phyloP scores from a whole-genome alignment of 2,113 vertebrate species.

The Neomonachus schauinslandi region DNA sequence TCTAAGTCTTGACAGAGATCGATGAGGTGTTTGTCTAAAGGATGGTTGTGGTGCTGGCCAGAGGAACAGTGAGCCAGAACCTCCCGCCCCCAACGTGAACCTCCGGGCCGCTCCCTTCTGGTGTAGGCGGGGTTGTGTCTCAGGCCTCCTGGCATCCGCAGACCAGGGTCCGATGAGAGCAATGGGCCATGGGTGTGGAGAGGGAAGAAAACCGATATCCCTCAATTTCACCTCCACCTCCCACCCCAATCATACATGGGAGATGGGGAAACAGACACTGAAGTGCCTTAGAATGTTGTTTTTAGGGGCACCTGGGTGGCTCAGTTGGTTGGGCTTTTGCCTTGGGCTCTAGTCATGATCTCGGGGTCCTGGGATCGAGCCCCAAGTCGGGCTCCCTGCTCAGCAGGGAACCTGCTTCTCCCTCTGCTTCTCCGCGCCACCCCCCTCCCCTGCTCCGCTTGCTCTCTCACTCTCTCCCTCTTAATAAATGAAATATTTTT shows the following conservation, averaged over 20 bases:
- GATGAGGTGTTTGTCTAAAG: background rate
- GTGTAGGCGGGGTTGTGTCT: background rate
- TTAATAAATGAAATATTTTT: no score
- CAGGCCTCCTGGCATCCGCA: background rate
- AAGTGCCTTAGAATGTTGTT: background rate
- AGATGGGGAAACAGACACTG: background rate
- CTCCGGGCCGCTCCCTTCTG: background rate
- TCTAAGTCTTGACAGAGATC: background rate
- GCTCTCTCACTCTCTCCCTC: background rate
- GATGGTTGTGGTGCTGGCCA: background rate
- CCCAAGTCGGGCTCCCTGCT: background rate
- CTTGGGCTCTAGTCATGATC: background rate
- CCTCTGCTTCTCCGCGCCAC: background rate
- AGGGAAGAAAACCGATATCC: background rate
- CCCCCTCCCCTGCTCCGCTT: background rate
- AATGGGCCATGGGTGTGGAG: background rate
- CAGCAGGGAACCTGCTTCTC: background rate
- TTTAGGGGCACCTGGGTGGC: background rate
- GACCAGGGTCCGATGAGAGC: background rate
- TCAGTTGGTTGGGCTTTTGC: background rate
- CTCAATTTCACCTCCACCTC: background rate
- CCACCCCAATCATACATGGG: background rate
- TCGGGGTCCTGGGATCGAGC: background rate
- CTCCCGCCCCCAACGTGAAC: no score
- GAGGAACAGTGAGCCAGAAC: background rate